Base-by-base conservation (phyloP, 2,888 invertebrate species). In the Mesorhabditis belari region DNA sequence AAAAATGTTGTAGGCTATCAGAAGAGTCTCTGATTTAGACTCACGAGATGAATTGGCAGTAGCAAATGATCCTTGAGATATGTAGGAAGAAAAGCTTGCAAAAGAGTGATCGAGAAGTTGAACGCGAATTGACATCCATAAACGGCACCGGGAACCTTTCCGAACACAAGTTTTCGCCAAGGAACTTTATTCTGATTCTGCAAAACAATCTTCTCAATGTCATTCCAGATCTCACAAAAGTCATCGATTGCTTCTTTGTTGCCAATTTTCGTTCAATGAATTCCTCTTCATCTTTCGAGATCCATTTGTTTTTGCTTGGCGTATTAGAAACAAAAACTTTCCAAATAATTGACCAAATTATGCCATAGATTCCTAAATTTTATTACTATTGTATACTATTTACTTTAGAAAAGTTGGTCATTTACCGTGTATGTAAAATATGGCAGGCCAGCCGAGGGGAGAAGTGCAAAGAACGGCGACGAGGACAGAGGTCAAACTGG, bases 341-440 rank as follows among this genome's bases (percentile, higher is more conserved):
- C 44, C 44, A 35, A 17, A n/a, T n/a, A 17, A 35, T 9, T n/a
- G 44, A 9, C 44, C 44, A 35, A n/a, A 35, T 35, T n/a, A 35
- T 9, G 0, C 44, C 44, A n/a, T 17, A n/a, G 12, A 9, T n/a
- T 9, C 44, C 44, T 35, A n/a, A 35, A 35, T 35, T 35, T 35
- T 17, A 1, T 35, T 35, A n/a, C n/a, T 35, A 35, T 35, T n/a
- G 44, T 17, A 35, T n/a, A 9, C 12, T 35, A 35, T 35, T 35
- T 35, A 17, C 1, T 9, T 35, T 17, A 35, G n/a, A 35, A 35
- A 17, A n/a, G 44, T 17, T 35, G 44, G n/a, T 9, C 1, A 17
- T n/a, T 1, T 35, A 35, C 77, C 73, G 54, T 66, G 68, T 5
- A 66, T 49, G 55, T 76, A 74, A 61, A 76, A 75, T n/a, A 75